Conservation (phyloP, 2,797 vertebrate genomes). For the Falco biarmicus region DNA sequence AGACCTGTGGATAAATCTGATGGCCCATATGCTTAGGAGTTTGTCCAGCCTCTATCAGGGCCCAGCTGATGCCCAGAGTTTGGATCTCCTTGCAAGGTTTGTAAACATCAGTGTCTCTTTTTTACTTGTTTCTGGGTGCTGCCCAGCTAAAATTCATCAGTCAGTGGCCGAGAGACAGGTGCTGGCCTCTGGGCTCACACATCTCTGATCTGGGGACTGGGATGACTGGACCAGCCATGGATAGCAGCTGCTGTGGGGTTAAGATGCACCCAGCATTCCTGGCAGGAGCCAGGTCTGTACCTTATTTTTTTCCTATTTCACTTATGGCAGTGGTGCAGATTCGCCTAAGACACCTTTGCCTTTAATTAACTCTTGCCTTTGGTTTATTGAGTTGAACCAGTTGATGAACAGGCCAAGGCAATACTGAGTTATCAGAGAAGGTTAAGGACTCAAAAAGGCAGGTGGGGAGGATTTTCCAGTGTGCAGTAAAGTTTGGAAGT, state of each 20-base stretch:
- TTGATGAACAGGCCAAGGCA: not conserved
- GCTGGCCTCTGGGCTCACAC: not conserved
- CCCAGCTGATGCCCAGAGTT: not conserved
- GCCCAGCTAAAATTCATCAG: too few relatives aligned
- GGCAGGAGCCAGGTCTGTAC: not conserved
- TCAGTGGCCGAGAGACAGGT: too few relatives aligned
- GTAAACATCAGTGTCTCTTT: not conserved
- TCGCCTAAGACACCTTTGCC: not conserved
- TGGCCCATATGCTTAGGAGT: rapidly evolving
- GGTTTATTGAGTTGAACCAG: not conserved
- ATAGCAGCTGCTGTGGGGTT: rapidly evolving
- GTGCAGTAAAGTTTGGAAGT: not conserved
- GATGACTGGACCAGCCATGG: not conserved
- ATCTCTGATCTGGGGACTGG: not conserved
- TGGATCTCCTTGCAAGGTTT: not conserved
- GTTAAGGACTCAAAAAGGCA: not conserved
- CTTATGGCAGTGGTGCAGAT: too few relatives aligned
- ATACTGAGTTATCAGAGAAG: not conserved
- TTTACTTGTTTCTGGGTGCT: not conserved
- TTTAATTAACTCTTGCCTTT: not conserved
- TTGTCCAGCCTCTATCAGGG: rapidly evolving
- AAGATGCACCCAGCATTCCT: not conserved
- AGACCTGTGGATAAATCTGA: not conserved
- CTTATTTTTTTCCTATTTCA: rapidly evolving
- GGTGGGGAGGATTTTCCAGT: not conserved